Evolutionary conservation across 2,113 vertebrate species (phyloP).

Genomic region (Campylorhamphus procurvoides): DNA sequence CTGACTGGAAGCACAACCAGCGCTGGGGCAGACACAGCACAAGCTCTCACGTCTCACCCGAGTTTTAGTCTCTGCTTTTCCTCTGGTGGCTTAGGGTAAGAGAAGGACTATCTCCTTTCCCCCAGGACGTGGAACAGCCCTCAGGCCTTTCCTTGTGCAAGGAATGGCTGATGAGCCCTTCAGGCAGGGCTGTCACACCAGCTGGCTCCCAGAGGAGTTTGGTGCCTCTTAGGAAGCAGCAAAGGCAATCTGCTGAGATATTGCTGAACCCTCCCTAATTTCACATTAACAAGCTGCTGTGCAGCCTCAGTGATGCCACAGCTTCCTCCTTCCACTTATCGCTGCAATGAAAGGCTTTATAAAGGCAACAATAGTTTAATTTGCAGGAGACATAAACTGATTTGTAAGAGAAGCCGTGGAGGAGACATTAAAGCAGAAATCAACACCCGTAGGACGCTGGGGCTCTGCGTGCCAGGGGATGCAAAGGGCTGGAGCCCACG

Average conservation of each 20-base stretch:
- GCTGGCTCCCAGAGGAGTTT: not conserved
- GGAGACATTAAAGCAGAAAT: not conserved
- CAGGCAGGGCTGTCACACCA: not conserved
- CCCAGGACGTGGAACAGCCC: not conserved
- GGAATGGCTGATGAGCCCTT: not conserved
- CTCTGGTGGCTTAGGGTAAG: not conserved
- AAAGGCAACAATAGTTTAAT: not conserved
- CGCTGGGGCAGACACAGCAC: not conserved
- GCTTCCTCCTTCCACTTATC: not conserved
- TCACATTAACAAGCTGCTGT: slow-evolving; percentile 6
- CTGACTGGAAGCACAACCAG: not conserved
- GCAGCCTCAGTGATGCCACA: not conserved
- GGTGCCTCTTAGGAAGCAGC: rapidly evolving
- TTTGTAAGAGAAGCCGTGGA: not conserved
- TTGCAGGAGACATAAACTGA: not conserved
- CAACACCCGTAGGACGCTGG: rapidly evolving
- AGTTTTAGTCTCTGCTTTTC: not conserved
- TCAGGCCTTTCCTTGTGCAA: not conserved
- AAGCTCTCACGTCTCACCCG: not conserved
- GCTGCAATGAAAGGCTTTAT: not conserved
- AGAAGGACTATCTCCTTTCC: not conserved
- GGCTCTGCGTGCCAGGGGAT: not conserved
- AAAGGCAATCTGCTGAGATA: not conserved
- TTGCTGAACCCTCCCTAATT: not conserved
- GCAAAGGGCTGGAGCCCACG: not conserved